Percentiles rank a stretch among this genome's conserved stretches.
These are phyloP conservation scores for Tiliacea citrago DNA, from an alignment of 2,888 invertebrate species.

Conservation along the genomic window DNA sequence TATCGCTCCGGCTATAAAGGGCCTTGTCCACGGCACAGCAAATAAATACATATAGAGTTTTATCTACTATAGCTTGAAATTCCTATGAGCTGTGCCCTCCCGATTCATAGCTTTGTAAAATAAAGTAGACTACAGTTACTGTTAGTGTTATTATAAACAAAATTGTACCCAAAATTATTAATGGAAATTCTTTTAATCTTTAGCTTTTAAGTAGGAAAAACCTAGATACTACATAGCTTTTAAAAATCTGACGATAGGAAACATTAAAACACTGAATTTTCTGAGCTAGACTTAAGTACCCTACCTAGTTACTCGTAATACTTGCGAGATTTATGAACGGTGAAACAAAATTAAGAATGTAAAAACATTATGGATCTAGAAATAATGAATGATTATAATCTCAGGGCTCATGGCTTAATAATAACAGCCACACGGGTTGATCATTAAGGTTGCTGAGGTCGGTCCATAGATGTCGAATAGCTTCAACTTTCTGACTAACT, in stretches of 20 bases:
- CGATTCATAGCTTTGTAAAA: not conserved
- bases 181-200: not conserved
- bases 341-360: not conserved
- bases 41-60: not conserved
- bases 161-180: not conserved
- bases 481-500: too few species aligned
- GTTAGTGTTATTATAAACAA: not conserved
- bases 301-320: not conserved
- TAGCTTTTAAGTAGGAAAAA: not conserved
- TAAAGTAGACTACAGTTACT: not conserved
- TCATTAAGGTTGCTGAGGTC: too few species aligned
- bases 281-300: not conserved
- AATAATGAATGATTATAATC: not conserved
- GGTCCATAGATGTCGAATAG: too few species aligned
- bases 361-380: slow-evolving; percentile 1
- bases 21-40: not conserved
- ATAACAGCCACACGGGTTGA: too few species aligned
- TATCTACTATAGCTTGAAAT: slow-evolving; percentile 9
- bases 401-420: too few species aligned
- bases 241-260: not conserved
- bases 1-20: not conserved
- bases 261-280: not conserved
- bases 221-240: not conserved
- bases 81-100: not conserved
- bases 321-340: not conserved